Evolutionary conservation across 2,797 vertebrate genomes (phyloP), one percentile per base, ranked within the genome.

Genomic region (Thamnophis elegans): DNA sequence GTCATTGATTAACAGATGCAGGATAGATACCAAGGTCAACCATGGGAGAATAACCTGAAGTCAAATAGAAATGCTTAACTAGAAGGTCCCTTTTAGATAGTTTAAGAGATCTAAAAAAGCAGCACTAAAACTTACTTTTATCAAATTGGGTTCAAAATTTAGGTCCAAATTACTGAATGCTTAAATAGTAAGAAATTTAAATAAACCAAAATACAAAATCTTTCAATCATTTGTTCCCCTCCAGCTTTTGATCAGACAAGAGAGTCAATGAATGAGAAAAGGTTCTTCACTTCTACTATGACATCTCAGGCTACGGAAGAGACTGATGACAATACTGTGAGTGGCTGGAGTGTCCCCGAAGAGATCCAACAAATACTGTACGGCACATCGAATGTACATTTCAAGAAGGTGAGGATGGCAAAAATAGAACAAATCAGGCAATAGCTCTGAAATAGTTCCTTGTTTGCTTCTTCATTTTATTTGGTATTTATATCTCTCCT

Each of bases 271-370:
- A 14, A 82, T 65, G 92, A 94, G n/a, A 86, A 60, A 55, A 93
- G 90, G 28, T 47, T n/a, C 89, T 18, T 20, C 56, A 36, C 0
- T 4, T 25, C 73, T 92, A 5, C 87, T 14, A 2, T 32, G 59
- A 87, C 55, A 26, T 90, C 95, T 92, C 94, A 93, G 14, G 62
- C 93, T 8, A 90, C 89, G 53, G 88, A 91, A 12, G 95, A 95
- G 10, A 91, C 95, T 87, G 97, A 98, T 65, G 94, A 95, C 92
- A 96, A 97, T 0, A n/a, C 96, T 25, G 73, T 95, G 94, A 98
- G 98, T 86, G 97, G 96, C n/a, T 98, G 98, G 98, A 97, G 96
- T 11, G 82, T 97, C 1, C 97, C 98, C 59, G 95, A 96, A 20
- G 97, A 97, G n/a, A 94, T 98, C 53, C 95, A 93, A 7, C 95